phyloP scores from a whole-genome alignment of 2,888 invertebrate genomes.

The Tipula vernalis region DNA sequence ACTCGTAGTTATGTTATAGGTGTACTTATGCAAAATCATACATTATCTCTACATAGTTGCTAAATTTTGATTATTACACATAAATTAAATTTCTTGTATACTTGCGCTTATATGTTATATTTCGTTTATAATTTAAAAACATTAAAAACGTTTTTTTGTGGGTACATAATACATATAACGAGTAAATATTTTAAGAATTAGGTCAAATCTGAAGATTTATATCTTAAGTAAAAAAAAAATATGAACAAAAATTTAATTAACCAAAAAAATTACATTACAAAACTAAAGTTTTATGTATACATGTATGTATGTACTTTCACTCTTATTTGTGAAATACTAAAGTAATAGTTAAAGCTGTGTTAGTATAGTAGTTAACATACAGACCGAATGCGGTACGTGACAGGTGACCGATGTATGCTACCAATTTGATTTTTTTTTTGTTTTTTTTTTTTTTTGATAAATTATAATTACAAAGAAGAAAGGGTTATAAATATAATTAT shows the following conservation, averaged over 20 bases:
- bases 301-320: neutral
- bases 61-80: neutral
- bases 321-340: neutral
- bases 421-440: neutral
- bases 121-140: neutral
- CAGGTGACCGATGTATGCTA: neutral
- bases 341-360: neutral
- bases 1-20: neutral
- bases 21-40: neutral
- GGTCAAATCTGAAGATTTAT: neutral
- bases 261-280: neutral
- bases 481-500: neutral
- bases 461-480: neutral
- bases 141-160: neutral
- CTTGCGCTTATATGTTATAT: too few relatives aligned
- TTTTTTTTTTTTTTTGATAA: neutral
- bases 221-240: neutral
- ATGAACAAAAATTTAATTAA: neutral
- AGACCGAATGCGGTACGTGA: neutral
- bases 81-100: neutral
- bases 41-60: neutral
- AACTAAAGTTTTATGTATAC: neutral
- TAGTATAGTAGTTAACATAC: neutral
- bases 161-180: neutral
- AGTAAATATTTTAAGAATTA: neutral